Base-by-base conservation (phyloP, 2,888 invertebrate species). In the Amphipoea oculea region DNA sequence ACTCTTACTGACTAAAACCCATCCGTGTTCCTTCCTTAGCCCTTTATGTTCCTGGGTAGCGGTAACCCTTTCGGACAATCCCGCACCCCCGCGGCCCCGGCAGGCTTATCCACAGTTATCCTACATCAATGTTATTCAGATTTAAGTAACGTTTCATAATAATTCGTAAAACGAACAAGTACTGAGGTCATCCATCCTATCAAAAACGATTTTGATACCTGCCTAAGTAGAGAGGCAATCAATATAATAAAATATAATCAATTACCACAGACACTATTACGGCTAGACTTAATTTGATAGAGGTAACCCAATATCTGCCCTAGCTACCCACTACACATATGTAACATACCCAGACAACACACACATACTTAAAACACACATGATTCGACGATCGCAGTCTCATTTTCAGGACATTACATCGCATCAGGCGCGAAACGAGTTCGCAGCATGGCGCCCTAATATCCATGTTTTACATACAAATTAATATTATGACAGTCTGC, bases 391-490 rank as follows among this genome's bases (percentile, higher is more conserved):
- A 83, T 88, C 76, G 86, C 86, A 86, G 90, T 90, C 91, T 93
- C 92, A 93, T 93, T 93, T 93, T 92, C 93, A 90, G 89, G 89
- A 86, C 89, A 93, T 93, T 92, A 92, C 90, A 84, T 84, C 87
- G 85, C 89, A 88, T 89, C 88, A 89, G 86, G 78, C 79, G 73
- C 76, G 78, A 84, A 89, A 89, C 83, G 90, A 89, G 90, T 85
- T 84, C 87, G 86, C 90, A 89, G 90, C 87, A 91, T 90, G 89
- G 85, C 88, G 85, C 77, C 85, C 81, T 84, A 84, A 89, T 88
- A 86, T 83, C 79, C 88, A 87, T 88, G 89, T 86, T 90, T 89
- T 82, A 90, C 90, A 91, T 90, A 86, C 88, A 91, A 91, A 90
- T 90, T 90, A 88, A 86, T 87, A 87, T 90, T 80, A 87, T 79